These are phyloP conservation scores for Hybognathus amarus DNA, from an alignment of 2,797 vertebrate species.

Conservation along the genomic window DNA sequence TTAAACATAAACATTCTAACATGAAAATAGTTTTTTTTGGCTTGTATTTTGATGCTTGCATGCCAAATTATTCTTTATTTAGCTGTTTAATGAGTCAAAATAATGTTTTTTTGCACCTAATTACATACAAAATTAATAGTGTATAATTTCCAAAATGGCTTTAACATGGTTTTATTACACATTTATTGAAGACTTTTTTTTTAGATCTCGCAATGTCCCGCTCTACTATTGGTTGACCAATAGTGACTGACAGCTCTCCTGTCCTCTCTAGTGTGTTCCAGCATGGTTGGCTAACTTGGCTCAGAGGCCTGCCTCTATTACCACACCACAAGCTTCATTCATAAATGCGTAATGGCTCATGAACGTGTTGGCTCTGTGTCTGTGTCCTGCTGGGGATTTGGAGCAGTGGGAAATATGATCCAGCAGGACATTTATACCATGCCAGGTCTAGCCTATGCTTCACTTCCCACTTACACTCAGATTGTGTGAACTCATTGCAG, in stretches of 20 bases:
- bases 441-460: conserved; percentile 36
- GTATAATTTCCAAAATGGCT: neutral
- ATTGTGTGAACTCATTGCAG: conserved; percentile 38
- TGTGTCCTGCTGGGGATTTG: conserved; percentile 50
- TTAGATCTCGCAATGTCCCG: neutral
- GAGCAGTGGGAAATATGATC: conserved; percentile 49
- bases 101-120: neutral
- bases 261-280: conserved; percentile 24
- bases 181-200: neutral
- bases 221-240: neutral
- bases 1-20: neutral
- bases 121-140: neutral
- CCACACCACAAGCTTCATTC: conserved; percentile 45
- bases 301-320: conserved; percentile 17
- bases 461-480: conserved; percentile 34
- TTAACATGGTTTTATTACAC: neutral
- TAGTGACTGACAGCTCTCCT: conserved; percentile 23
- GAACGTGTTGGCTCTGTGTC: conserved; percentile 27
- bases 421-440: conserved; percentile 43
- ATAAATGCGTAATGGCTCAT: conserved; percentile 47
- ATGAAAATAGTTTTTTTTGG: neutral
- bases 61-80: neutral
- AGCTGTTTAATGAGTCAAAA: neutral
- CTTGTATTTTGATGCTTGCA: neutral
- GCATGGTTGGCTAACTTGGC: neutral